Conservation (phyloP, 2,113 vertebrate species). For the Channa argus region DNA sequence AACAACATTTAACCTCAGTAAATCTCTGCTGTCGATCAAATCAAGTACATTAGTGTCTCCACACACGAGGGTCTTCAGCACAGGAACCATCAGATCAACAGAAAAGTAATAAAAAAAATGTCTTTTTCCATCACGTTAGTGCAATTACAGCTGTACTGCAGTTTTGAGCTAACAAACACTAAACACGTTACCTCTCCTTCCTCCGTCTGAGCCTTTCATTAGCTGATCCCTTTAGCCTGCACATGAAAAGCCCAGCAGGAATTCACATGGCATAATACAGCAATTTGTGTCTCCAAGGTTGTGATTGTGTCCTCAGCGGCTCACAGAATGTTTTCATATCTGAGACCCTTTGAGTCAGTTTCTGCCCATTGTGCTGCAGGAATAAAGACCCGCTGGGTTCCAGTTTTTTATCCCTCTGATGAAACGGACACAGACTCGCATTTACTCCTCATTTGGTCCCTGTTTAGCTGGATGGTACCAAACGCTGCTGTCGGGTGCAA, state of each 20-base stretch:
- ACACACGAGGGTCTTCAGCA: neutral
- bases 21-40: neutral
- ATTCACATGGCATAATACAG: constrained; percentile 56
- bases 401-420: neutral
- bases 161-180: constrained; percentile 29
- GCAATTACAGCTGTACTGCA: neutral
- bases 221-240: constrained; percentile 47
- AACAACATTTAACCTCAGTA: constrained; percentile 27
- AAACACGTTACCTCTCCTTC: constrained; percentile 1
- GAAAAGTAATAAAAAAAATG: constrained; percentile 6
- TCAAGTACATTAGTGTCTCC: neutral
- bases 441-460: constrained; percentile 3
- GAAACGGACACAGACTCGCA: neutral
- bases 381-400: constrained; percentile 52
- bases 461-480: neutral
- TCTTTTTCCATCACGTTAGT: neutral
- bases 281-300: constrained; percentile 68
- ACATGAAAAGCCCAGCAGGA: constrained; percentile 75
- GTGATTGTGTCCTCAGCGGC: constrained; percentile 44
- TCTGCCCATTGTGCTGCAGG: constrained; percentile 51
- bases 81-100: neutral
- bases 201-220: constrained; percentile 49
- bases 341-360: constrained; percentile 64
- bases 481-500: neutral
- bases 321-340: constrained; percentile 56